Conservation (phyloP, 2,888 invertebrate species). For the Callimorpha dominula region DNA sequence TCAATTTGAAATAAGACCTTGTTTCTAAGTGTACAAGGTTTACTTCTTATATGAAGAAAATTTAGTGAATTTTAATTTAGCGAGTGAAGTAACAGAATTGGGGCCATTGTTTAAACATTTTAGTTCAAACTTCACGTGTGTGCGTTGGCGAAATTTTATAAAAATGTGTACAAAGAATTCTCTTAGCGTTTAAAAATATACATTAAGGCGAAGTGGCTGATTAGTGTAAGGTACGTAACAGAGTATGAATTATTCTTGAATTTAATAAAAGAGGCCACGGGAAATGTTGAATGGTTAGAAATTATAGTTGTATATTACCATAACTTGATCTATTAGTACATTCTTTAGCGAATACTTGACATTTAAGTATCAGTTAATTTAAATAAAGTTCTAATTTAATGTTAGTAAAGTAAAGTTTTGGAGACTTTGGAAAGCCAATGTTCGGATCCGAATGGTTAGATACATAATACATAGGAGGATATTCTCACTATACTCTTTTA, state of each 20-base stretch:
- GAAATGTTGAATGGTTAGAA: slow-evolving; percentile 31
- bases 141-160: too few relatives aligned
- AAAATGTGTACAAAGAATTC: too few relatives aligned
- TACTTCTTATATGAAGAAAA: too few relatives aligned
- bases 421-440: slow-evolving; percentile 1
- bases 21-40: too few relatives aligned
- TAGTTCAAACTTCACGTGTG: too few relatives aligned
- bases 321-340: slow-evolving; percentile 40
- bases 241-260: not conserved
- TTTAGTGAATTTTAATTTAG: too few relatives aligned
- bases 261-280: slow-evolving; percentile 24
- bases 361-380: slow-evolving; percentile 17
- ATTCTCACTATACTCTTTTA: not conserved
- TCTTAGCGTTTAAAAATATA: too few relatives aligned
- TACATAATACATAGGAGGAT: not conserved
- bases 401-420: not conserved
- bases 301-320: slow-evolving; percentile 36
- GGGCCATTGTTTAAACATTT: too few relatives aligned
- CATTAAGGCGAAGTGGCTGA: not conserved
- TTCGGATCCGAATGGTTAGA: not conserved
- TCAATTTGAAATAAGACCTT: too few relatives aligned
- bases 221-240: not conserved
- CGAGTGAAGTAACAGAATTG: too few relatives aligned
- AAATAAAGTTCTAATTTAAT: slow-evolving; percentile 11
- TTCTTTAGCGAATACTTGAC: slow-evolving; percentile 31